These are phyloP conservation scores for cattle (Bos taurus) DNA, from an alignment of 2,113 vertebrate genomes.

Conservation along the genomic window DNA sequence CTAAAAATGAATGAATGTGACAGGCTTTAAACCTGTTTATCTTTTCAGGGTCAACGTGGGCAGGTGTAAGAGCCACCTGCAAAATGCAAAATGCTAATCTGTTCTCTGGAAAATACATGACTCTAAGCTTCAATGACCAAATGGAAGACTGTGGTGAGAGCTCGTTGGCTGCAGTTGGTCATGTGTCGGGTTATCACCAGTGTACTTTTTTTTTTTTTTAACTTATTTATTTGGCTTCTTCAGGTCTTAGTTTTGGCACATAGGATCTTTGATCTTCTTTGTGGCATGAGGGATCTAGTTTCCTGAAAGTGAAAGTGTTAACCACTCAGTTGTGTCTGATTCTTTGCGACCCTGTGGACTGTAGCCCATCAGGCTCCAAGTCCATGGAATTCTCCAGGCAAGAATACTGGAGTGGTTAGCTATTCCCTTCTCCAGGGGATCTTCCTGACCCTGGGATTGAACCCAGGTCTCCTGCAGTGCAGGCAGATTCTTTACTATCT, in stretches of 20 bases:
- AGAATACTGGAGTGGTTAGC: not conserved
- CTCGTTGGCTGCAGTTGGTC: rapidly evolving
- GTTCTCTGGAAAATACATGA: not conserved
- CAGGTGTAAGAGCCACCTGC: not conserved
- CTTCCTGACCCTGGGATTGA: not conserved
- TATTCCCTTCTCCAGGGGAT: not conserved
- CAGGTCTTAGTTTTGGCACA: not conserved
- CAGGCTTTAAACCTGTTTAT: not conserved
- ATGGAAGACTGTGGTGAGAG: not conserved
- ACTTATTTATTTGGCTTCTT: not conserved
- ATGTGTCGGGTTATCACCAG: not conserved
- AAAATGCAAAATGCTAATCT: not conserved
- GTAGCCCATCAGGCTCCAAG: not conserved
- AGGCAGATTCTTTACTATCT: not conserved
- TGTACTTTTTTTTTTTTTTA: not conserved
- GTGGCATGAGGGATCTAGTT: not conserved
- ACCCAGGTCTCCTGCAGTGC: not conserved
- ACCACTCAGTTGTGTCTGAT: not conserved
- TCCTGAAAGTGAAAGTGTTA: not conserved
- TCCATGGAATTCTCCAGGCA: not conserved
- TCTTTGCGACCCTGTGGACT: not conserved
- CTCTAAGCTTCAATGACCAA: not conserved
- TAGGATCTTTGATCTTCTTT: not conserved
- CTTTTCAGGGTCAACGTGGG: not conserved
- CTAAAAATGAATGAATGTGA: not conserved